Evolutionary conservation across 2,797 vertebrate genomes (phyloP), one percentile per base, ranked within the genome.

Genomic region (Xiphorhynchus erythropygius): DNA sequence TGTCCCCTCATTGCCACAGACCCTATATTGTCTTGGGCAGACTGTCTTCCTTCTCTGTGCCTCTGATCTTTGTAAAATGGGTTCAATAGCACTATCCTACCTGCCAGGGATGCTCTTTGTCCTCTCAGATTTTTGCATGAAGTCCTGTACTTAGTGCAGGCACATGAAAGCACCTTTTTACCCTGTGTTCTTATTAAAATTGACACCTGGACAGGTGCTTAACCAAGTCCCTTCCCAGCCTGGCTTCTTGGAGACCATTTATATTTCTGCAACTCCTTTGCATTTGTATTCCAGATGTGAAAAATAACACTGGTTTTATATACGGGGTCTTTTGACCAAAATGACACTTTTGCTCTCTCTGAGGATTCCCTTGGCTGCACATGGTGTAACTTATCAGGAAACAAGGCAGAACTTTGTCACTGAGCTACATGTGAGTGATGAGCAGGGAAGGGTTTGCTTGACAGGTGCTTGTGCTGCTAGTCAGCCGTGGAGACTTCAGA

Each of bases 331-430:
- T 56, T 22, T n/a, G 32, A 13, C 32, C 64, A 6, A 63, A n/a
- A 0, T 17, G 19, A 23, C 0, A 1, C 18, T 78, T 84, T 56
- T 50, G 3, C 42, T 37, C 39, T 64, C 15, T 30, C 11, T 70
- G 68, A 68, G 64, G 49, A 56, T 30, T 44, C 46, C n/a, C 33
- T 67, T 74, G 55, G 41, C 67, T 28, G 73, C 44, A 53, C 12
- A 1, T 5, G n/a, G 33, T 47, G 74, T 94, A 75, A 77, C 37
- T 87, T 83, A 81, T 77, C 33, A 59, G 86, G 75, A 64, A 96
- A 89, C 39, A 87, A 84, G 50, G 70, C 82, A 76, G 56, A 63
- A 28, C 52, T 77, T 41, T 25, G 75, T 50, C 60, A 7, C 64
- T 50, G 88, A 91, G 56, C 47, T 79, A 18, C 0, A 13, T 70